A percentile compares a stretch with the other conserved stretches of the same genome.
Conservation (phyloP, 2,113 vertebrate species). For the mouse (Mus musculus) region GRCm39 chrX:85017001-85017500, state of each 20-base stretch:
- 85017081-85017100: background rate
- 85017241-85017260: background rate
- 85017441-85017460: background rate
- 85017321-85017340: slow-evolving; percentile 41
- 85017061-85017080: background rate
- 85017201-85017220: background rate
- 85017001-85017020: background rate
- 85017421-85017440: background rate
- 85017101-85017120: slow-evolving; percentile 1
- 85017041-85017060: background rate
- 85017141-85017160: slow-evolving; percentile 39
- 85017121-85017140: background rate
- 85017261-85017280: slow-evolving; percentile 3
- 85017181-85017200: background rate
- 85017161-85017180: background rate
- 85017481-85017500: background rate
- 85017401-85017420: slow-evolving; percentile 1
- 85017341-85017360: background rate
- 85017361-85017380: background rate
- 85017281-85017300: background rate
- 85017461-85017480: background rate
- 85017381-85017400: background rate
- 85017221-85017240: background rate
- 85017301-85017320: slow-evolving; percentile 26
- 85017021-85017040: background rate